Base-by-base conservation (phyloP, 1,140 invertebrate genomes). In the Nilaparvata lugens region DNA sequence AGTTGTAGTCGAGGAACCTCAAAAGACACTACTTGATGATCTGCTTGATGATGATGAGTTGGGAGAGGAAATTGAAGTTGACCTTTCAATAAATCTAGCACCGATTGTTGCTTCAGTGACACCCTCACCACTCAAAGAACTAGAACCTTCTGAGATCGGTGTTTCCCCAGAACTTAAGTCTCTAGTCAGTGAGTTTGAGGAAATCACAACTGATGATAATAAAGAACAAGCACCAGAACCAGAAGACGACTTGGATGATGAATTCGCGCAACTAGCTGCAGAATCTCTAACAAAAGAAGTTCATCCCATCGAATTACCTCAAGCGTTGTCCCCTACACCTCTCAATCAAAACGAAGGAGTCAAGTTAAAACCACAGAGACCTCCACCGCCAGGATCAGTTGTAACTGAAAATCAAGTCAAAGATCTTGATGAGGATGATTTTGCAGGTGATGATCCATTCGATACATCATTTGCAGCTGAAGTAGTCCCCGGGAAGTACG, bases 401-500 rank as follows among this genome's bases (percentile, higher is more conserved):
- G 42, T 35, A 42, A 2, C 48, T 5, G 24, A 19, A 14, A 59
- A 59, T 48, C 31, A 2, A 31, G 16, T 40, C 0, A 51, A 43
- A 9, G 18, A 13, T n/a, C 38, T 58, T 4, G 24, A 48, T 28
- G 59, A 51, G 0, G 60, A 61, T 35, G 13, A 35, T 35, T 35
- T 35, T 35, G 51, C 58, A 57, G 42, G 35, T 54, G 52, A 60
- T 38, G 89, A 92, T 81, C 90, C 89, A 0, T 94, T 94, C 68
- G 90, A 93, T 69, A 93, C 90, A 9, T 83, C 86, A 51, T 89
- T 90, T 75, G 89, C 85, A 0, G 86, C 88, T 40, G 86, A 85
- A 66, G 79, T 91, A 42, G 72, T 89, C 51, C 85, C 86, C 7
- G 83, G 83, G 35, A 83, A 84, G 71, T 74, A 76, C 24, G 82